Percentiles rank a stretch among this genome's conserved stretches.
Conservation (phyloP, 2,888 invertebrate genomes). For the Neocrepidodera transversa region DNA sequence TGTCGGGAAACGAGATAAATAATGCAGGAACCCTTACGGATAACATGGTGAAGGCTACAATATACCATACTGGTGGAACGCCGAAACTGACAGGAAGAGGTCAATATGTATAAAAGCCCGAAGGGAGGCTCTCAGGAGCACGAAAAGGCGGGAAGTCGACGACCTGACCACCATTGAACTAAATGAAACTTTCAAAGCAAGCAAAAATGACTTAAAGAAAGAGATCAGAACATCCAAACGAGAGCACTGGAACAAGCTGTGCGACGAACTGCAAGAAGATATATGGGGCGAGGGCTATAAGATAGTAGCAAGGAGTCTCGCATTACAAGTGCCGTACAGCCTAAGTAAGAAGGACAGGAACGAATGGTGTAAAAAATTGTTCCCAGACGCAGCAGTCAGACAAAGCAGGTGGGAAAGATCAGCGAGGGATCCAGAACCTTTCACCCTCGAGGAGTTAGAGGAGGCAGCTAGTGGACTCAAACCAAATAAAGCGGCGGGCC, state of each 20-base stretch:
- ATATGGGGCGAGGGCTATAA: slow-evolving; percentile 20
- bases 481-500: slow-evolving; percentile 25
- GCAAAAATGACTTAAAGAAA: background rate
- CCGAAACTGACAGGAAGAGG: slow-evolving; percentile 1
- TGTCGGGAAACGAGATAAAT: background rate
- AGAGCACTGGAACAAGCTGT: slow-evolving; percentile 9
- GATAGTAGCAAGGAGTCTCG: slow-evolving; percentile 5
- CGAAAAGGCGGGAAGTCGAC: background rate
- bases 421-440: background rate
- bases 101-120: slow-evolving; percentile 1
- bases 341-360: background rate
- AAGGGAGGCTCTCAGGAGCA: slow-evolving; percentile 1
- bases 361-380: background rate
- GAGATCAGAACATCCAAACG: background rate
- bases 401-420: background rate
- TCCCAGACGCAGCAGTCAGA: background rate
- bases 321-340: background rate
- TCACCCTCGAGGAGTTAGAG: slow-evolving; percentile 18
- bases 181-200: background rate
- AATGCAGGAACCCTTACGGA: too few relatives aligned
- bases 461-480: slow-evolving; percentile 14
- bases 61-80: slow-evolving; percentile 24
- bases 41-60: too few relatives aligned
- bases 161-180: background rate
- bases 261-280: slow-evolving; percentile 10